These are phyloP conservation scores for Blastomussa wellsi DNA, from an alignment of 92 coral and sea anemone genomes.

Conservation along the genomic window DNA sequence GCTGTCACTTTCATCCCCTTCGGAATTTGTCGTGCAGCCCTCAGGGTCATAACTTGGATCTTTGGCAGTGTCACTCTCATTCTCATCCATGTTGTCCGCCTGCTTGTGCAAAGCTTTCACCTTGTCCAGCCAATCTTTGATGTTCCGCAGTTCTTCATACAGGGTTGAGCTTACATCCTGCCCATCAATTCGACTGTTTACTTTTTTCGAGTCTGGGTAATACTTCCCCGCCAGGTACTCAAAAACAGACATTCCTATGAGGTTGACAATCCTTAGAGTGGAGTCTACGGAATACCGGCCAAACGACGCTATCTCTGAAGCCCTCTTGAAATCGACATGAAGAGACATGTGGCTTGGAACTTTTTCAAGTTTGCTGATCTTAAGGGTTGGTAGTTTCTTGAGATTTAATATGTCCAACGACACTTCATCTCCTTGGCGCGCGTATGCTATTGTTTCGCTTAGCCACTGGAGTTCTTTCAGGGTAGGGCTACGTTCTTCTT, in stretches of 20 bases:
- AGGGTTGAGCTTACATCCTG: background rate
- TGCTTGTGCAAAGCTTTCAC: background rate
- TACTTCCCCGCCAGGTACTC: background rate
- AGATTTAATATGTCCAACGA: background rate
- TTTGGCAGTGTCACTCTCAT: background rate
- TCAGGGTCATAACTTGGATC: conserved; percentile 19
- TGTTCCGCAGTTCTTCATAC: background rate
- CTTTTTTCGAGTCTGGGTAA: background rate
- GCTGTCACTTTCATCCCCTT: background rate
- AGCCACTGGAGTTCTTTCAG: no score
- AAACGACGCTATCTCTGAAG: conserved; percentile 1
- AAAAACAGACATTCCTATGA: background rate
- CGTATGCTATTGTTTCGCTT: no score
- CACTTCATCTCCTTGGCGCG: background rate
- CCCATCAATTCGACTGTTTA: background rate
- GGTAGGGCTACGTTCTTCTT: no score
- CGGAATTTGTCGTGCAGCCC: background rate
- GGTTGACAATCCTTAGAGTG: background rate
- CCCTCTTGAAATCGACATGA: conserved; percentile 5
- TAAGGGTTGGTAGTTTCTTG: background rate
- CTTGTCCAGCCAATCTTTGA: background rate
- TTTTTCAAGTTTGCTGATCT: background rate
- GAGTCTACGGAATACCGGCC: background rate
- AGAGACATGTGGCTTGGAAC: no score
- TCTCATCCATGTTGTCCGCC: background rate